phyloP scores from a whole-genome alignment of 2,797 vertebrate species.

The Labroides dimidiatus region DNA sequence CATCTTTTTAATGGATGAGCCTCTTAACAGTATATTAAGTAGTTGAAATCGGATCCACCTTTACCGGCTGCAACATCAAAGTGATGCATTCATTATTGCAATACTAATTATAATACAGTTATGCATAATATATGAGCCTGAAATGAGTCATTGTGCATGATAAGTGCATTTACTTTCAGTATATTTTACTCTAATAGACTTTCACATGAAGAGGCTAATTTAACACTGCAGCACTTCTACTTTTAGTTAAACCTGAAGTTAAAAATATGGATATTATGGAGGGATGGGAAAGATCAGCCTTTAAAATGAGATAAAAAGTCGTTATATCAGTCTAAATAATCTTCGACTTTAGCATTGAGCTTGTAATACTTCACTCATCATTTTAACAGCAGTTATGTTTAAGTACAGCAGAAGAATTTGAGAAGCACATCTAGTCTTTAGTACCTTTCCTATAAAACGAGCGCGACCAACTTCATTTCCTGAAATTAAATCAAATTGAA shows the following conservation, averaged over 20 bases:
- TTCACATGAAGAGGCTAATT: too few relatives aligned
- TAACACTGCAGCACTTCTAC: too few relatives aligned
- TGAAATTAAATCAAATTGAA: neutral
- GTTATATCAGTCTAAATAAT: neutral
- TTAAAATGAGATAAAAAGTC: neutral
- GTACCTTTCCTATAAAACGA: neutral
- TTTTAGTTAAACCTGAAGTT: neutral
- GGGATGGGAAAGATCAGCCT: neutral
- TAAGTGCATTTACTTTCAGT: neutral
- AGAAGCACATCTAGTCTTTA: neutral
- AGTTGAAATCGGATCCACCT: neutral
- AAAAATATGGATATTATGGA: neutral
- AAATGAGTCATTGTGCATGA: neutral
- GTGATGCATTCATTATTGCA: neutral
- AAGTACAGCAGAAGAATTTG: neutral
- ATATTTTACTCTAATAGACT: neutral
- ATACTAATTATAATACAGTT: neutral
- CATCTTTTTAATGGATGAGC: neutral
- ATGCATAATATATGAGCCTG: neutral
- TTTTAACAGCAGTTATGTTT: too few relatives aligned
- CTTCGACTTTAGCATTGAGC: neutral
- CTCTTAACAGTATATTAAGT: neutral
- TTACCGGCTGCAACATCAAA: neutral
- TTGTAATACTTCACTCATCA: neutral
- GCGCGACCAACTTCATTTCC: neutral